A percentile compares a stretch with the other conserved stretches of the same genome.
Evolutionary conservation across 2,797 vertebrate genomes (phyloP).

Genomic region (Meda fulgida): DNA sequence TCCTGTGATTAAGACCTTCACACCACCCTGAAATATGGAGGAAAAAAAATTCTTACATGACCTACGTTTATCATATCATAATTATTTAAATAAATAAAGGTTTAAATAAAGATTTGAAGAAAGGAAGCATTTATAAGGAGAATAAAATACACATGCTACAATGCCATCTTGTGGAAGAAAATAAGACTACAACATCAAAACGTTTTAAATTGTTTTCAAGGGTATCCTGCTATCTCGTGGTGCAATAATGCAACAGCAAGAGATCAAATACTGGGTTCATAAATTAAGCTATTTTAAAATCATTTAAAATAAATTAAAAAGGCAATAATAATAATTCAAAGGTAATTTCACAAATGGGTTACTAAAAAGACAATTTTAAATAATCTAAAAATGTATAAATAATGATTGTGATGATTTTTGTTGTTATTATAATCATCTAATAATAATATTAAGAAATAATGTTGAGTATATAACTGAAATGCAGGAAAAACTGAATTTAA

Average conservation of each 20-base stretch:
- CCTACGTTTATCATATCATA: neutral
- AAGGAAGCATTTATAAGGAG: neutral
- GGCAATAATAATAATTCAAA: neutral
- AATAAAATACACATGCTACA: constrained; percentile 44
- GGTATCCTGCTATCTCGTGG: constrained; percentile 56
- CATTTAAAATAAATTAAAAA: neutral
- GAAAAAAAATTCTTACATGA: constrained; percentile 6
- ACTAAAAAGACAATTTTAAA: neutral
- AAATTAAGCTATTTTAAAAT: neutral
- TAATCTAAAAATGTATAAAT: neutral
- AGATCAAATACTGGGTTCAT: neutral
- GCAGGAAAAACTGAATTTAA: neutral
- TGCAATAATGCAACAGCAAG: constrained; percentile 19
- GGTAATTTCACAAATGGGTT: neutral
- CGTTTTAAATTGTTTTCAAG: neutral
- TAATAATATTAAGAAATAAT: neutral
- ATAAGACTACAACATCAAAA: neutral
- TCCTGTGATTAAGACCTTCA: constrained; percentile 98
- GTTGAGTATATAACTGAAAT: neutral
- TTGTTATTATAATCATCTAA: neutral
- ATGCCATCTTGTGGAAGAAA: constrained; percentile 71
- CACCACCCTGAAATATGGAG: constrained; percentile 86
- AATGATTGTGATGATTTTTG: neutral
- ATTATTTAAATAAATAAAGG: neutral
- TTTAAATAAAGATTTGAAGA: neutral